Conservation (phyloP, 2,888 invertebrate genomes). For the Stenodema calcarata region DNA sequence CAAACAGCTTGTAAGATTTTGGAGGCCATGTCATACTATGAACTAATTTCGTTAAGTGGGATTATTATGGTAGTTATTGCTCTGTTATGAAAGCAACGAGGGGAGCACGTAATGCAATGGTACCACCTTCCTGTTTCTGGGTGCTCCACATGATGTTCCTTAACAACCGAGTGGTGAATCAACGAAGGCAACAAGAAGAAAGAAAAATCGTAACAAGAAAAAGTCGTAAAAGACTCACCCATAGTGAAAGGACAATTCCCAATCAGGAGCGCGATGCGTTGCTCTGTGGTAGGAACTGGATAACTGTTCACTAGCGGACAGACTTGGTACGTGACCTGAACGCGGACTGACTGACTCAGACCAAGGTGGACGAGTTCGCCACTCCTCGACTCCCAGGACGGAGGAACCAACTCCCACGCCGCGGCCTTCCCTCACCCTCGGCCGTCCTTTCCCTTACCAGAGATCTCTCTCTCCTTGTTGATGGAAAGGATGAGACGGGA, state of each 20-base stretch:
- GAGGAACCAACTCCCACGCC: background rate
- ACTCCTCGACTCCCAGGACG: background rate
- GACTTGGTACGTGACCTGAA: constrained; percentile 23
- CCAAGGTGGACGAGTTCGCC: constrained; percentile 17
- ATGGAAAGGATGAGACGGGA: background rate
- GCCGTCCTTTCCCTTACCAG: background rate
- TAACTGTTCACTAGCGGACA: constrained; percentile 7
- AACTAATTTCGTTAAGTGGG: too few relatives aligned
- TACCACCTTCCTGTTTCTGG: background rate
- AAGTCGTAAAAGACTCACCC: constrained; percentile 19
- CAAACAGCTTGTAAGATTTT: too few relatives aligned
- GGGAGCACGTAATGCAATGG: background rate
- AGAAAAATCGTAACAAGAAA: background rate
- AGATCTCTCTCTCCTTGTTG: background rate
- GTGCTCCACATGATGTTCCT: background rate
- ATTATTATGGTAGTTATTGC: background rate
- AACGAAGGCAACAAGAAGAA: background rate
- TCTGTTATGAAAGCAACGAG: background rate
- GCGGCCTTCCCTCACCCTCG: background rate
- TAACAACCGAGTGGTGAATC: background rate
- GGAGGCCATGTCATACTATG: too few relatives aligned
- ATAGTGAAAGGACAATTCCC: constrained; percentile 23
- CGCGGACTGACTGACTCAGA: constrained; percentile 26
- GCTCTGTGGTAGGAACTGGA: constrained; percentile 1
- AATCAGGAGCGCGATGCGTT: background rate